phyloP scores from a whole-genome alignment of 1,140 invertebrate genomes.

The Listronotus bonariensis region DNA sequence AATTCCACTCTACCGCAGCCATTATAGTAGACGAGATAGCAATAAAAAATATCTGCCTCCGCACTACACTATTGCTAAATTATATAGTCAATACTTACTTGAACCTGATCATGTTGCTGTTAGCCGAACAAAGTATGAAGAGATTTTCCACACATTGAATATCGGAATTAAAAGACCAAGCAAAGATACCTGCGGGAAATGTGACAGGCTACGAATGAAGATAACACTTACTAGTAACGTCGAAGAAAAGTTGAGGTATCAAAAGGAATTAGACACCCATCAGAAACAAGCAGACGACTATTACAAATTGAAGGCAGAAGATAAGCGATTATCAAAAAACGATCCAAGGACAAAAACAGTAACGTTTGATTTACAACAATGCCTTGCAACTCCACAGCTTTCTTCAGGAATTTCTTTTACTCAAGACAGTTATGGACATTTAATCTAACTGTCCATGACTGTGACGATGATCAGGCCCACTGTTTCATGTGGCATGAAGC shows the following conservation, averaged over 20 bases:
- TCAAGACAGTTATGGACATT: slow-evolving; percentile 53
- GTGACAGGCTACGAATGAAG: neutral
- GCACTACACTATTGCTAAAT: neutral
- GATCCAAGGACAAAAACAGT: neutral
- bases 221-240: neutral
- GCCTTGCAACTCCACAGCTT: slow-evolving; percentile 3
- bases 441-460: slow-evolving; percentile 54
- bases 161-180: slow-evolving; percentile 6
- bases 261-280: slow-evolving; percentile 2
- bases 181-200: slow-evolving; percentile 2
- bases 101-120: neutral
- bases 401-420: slow-evolving; percentile 41
- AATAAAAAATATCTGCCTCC: slow-evolving; percentile 2
- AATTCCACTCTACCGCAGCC: slow-evolving; percentile 6
- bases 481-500: slow-evolving; percentile 54
- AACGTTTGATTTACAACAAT: slow-evolving; percentile 8
- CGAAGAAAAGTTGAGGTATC: neutral
- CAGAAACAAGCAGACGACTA: neutral
- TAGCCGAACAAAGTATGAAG: slow-evolving; percentile 1
- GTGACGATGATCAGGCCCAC: slow-evolving; percentile 30
- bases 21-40: slow-evolving; percentile 4
- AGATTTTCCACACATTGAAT: slow-evolving; percentile 1
- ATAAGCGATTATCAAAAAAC: neutral
- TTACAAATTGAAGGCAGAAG: slow-evolving; percentile 1
- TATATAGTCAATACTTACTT: slow-evolving; percentile 4